Evolutionary conservation across 2,113 vertebrate genomes (phyloP).

Genomic region (Hassar affinis): DNA sequence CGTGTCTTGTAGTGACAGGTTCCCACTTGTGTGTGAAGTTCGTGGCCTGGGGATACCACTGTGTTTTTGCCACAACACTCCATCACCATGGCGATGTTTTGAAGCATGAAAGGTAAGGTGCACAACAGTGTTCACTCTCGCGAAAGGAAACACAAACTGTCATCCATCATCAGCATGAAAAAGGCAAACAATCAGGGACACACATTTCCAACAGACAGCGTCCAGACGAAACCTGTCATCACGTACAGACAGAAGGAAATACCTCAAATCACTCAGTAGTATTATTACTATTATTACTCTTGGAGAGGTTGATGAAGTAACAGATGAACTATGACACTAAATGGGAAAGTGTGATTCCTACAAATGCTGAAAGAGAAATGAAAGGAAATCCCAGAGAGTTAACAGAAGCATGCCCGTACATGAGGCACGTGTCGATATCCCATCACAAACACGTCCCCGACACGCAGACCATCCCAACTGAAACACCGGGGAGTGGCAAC

Average conservation of each 20-base stretch:
- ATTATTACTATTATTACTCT: no score
- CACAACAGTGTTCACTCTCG: not conserved
- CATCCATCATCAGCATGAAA: not conserved
- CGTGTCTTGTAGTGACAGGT: slow-evolving; percentile 47
- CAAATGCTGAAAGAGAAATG: no score
- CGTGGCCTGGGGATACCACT: slow-evolving; percentile 57
- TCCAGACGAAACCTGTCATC: not conserved
- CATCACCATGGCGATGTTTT: slow-evolving; percentile 65
- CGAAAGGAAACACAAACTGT: not conserved
- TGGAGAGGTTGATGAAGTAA: not conserved
- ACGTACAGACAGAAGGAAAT: not conserved
- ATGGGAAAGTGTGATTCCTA: not conserved
- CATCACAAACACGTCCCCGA: not conserved
- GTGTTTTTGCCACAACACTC: slow-evolving; percentile 70
- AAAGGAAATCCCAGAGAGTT: no score
- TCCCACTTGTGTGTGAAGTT: slow-evolving; percentile 64
- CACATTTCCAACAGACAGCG: not conserved
- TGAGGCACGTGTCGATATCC: not conserved
- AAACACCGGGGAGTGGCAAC: no score
- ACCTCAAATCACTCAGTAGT: no score
- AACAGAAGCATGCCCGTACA: not conserved
- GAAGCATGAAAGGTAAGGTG: slow-evolving; percentile 60
- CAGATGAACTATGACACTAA: not conserved
- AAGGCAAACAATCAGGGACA: not conserved
- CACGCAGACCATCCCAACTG: no score